phyloP scores from a whole-genome alignment of 2,888 invertebrate genomes.

The Xanthostigma xanthostigma region DNA sequence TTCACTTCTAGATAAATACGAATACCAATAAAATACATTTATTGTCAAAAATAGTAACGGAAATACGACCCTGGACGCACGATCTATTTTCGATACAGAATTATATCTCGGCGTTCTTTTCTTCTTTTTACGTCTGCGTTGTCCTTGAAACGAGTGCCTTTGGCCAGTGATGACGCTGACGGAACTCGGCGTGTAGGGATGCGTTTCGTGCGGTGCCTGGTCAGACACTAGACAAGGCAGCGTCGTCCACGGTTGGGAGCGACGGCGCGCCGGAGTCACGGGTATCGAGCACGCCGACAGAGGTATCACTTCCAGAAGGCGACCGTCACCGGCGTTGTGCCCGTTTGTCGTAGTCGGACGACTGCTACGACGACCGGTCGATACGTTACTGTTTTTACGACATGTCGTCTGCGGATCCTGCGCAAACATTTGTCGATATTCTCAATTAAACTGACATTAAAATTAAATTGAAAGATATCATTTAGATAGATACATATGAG shows the following conservation, averaged over 20 bases:
- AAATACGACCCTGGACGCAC: slow-evolving; percentile 57
- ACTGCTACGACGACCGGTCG: background rate
- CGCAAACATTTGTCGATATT: background rate
- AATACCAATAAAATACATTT: slow-evolving; percentile 67
- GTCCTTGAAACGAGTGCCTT: slow-evolving; percentile 17
- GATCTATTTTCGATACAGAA: slow-evolving; percentile 68
- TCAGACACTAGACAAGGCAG: slow-evolving; percentile 21
- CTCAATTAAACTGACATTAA: too few relatives aligned
- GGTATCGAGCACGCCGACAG: slow-evolving; percentile 41
- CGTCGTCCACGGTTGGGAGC: slow-evolving; percentile 27
- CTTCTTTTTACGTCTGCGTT: slow-evolving; percentile 23
- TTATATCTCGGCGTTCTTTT: slow-evolving; percentile 49
- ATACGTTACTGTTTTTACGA: slow-evolving; percentile 8
- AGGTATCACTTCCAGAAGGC: slow-evolving; percentile 44
- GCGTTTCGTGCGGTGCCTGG: slow-evolving; percentile 8
- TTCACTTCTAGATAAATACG: slow-evolving; percentile 49
- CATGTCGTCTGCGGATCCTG: background rate
- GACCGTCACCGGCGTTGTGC: slow-evolving; percentile 5
- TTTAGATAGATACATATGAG: too few relatives aligned
- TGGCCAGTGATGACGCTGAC: slow-evolving; percentile 17
- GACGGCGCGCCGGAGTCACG: slow-evolving; percentile 22
- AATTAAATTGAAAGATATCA: too few relatives aligned
- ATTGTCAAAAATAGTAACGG: slow-evolving; percentile 60
- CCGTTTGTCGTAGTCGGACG: background rate
- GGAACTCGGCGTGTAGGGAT: slow-evolving; percentile 10